phyloP scores from a whole-genome alignment of 2,113 vertebrate genomes.

The Tricholaema leucomelas region DNA sequence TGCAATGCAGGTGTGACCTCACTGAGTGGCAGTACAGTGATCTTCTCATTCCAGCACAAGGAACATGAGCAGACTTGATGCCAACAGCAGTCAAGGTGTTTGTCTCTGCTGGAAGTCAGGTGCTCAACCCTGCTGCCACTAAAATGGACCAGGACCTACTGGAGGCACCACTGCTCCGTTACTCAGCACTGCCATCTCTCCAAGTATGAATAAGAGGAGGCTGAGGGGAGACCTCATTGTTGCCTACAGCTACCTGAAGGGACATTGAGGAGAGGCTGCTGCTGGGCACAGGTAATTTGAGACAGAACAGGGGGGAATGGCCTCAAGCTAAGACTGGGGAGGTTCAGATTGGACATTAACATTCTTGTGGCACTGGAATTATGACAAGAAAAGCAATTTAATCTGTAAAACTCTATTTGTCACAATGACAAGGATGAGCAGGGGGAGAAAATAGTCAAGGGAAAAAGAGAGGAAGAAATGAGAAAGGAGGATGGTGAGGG shows the following conservation, averaged over 20 bases:
- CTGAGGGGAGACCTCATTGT: no score
- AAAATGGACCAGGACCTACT: neutral
- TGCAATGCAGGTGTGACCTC: neutral
- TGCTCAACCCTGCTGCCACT: rapidly evolving
- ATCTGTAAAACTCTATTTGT: constrained; percentile 40
- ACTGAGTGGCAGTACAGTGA: neutral
- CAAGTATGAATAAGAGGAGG: no score
- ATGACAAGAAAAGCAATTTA: constrained; percentile 31
- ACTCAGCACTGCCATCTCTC: rapidly evolving
- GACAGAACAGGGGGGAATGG: no score
- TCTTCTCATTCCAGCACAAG: neutral
- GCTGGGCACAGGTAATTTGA: no score
- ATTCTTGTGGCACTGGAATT: constrained; percentile 13
- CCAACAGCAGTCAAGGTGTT: neutral
- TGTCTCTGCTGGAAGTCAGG: neutral
- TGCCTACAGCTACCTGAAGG: no score
- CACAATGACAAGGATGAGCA: constrained; percentile 1
- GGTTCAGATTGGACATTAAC: constrained; percentile 1
- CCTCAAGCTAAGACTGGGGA: no score
- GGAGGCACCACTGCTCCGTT: neutral
- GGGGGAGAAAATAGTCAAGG: neutral
- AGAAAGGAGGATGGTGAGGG: neutral
- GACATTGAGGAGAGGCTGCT: no score
- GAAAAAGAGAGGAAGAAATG: neutral
- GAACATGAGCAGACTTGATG: neutral